Evolutionary conservation across 1,140 invertebrate species (phyloP).

Genomic region (Drepana arcuata): DNA sequence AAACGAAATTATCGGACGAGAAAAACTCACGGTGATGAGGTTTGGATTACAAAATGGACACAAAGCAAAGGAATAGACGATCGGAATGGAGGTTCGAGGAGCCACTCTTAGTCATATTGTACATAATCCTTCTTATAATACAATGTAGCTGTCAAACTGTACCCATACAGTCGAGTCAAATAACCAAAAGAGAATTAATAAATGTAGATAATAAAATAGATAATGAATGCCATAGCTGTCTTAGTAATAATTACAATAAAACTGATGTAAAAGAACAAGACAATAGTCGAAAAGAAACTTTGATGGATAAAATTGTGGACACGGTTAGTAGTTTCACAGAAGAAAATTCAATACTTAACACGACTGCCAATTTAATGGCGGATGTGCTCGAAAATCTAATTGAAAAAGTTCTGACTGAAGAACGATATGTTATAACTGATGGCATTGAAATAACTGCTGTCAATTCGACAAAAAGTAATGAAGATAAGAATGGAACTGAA

Average conservation of each 20-base stretch:
- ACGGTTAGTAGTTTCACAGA: too few relatives aligned
- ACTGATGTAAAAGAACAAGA: slow-evolving; percentile 8
- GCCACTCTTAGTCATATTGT: slow-evolving; percentile 30
- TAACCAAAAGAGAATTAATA: slow-evolving; percentile 36
- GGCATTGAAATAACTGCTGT: slow-evolving; percentile 49
- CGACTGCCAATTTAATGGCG: slow-evolving; percentile 38
- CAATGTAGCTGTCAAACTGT: slow-evolving; percentile 34
- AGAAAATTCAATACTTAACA: slow-evolving; percentile 40
- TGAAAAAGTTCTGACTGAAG: slow-evolving; percentile 36
- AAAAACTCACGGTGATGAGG: too few relatives aligned
- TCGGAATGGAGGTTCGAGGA: slow-evolving; percentile 39
- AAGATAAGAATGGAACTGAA: slow-evolving; percentile 14
- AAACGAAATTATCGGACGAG: too few relatives aligned
- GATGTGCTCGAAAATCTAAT: slow-evolving; percentile 39
- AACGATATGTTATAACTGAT: slow-evolving; percentile 47
- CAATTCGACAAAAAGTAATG: slow-evolving; percentile 12
- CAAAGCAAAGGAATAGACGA: too few relatives aligned
- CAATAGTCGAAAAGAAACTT: slow-evolving; percentile 15
- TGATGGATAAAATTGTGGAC: slow-evolving; percentile 27
- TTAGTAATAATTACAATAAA: slow-evolving; percentile 37
- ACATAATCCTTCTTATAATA: slow-evolving; percentile 33
- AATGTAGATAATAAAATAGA: slow-evolving; percentile 48
- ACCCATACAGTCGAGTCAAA: slow-evolving; percentile 30
- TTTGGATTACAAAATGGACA: too few relatives aligned
- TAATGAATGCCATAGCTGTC: slow-evolving; percentile 57